phyloP scores from a whole-genome alignment of 2,113 vertebrate species.

The Protobothrops mucrosquamatus region DNA sequence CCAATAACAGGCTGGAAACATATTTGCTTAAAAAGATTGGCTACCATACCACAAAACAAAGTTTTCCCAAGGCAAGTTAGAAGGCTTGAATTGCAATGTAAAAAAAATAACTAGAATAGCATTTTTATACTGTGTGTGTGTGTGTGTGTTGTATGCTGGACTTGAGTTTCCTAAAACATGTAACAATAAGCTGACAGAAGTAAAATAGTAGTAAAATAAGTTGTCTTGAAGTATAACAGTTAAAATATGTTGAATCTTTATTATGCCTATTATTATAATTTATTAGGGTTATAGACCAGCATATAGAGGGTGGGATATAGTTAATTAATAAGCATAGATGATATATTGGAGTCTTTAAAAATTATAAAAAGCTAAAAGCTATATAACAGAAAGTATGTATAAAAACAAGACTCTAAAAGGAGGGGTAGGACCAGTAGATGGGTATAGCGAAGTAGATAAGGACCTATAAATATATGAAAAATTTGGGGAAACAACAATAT shows the following conservation, averaged over 20 bases:
- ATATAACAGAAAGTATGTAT: neutral
- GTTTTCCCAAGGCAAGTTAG: neutral
- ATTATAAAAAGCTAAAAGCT: neutral
- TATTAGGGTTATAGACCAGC: neutral
- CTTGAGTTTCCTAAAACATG: neutral
- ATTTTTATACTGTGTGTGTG: too few species aligned
- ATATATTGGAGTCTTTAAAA: neutral
- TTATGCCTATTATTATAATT: too few species aligned
- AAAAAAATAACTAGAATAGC: neutral
- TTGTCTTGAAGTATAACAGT: neutral
- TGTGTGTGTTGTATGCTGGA: too few species aligned
- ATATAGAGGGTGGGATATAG: neutral
- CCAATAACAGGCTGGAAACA: neutral
- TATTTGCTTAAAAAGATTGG: neutral
- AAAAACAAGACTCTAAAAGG: neutral
- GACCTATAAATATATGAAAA: neutral
- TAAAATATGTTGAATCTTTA: neutral
- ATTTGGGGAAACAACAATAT: neutral
- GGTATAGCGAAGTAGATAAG: neutral
- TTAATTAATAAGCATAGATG: neutral
- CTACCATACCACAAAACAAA: neutral
- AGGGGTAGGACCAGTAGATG: neutral
- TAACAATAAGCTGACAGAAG: neutral
- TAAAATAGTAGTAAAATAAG: neutral
- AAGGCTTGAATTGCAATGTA: neutral